Base-by-base conservation (phyloP, 2,797 vertebrate species). In the Silurus aristotelis region DNA sequence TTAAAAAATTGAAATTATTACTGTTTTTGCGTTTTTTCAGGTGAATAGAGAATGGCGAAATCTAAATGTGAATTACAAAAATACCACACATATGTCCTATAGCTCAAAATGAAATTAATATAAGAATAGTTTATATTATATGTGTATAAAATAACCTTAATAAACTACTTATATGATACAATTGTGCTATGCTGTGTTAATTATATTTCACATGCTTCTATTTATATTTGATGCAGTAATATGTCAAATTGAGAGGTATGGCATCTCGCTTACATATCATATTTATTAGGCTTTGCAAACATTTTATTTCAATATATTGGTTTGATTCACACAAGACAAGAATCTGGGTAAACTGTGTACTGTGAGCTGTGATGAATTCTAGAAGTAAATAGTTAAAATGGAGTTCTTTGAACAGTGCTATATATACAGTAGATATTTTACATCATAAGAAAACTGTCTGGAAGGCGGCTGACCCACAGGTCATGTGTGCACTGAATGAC, bases 361-460 rank as follows among this genome's bases (percentile, higher is more conserved):
- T 70, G 2, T 70, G 17, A 46, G 38, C 27, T 67, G 66, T 67
- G 14, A 27, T 71, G 3, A 55, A 75, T 75, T 55, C 48, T 75
- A 14, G 13, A 22, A 2, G 19, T 55, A 3, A 55, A 73, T 25
- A 14, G 48, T 25, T 25, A 3, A 25, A 73, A 72, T n/a, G 22
- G 9, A n/a, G 13, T 71, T 71, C 38, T 43, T 43, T 71, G 38
- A 38, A 38, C 3, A 38, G 38, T 38, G 38, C 38, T 38, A 38
- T 38, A 38, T 58, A 19, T 58, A 63, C 19, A 20, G 61, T 61
- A 82, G 63, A 83, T 70, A 17, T 38, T 38, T 80, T 76, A 64
- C 56, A 7, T 83, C 61, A 88, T 72, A 27, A 73, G 25, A 61
- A 66, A 43, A 60, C 17, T 60, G 19, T 27, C 25, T 60, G 75